Percentiles rank a stretch among this genome's conserved stretches.
phyloP scores from a whole-genome alignment of 2,797 vertebrate genomes.

The Nasua narica region DNA sequence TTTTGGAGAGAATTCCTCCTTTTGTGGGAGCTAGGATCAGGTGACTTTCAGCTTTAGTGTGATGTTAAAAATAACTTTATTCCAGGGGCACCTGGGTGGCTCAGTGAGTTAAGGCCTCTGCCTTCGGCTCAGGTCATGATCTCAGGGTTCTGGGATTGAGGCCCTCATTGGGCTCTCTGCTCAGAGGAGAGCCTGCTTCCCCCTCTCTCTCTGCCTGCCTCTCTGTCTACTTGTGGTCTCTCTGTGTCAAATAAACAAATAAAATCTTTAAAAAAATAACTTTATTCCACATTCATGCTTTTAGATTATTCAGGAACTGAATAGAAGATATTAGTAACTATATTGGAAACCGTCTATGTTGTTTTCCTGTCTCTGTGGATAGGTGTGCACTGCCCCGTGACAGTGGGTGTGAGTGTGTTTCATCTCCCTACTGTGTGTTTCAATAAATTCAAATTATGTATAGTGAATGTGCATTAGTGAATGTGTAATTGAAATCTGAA shows the following conservation, averaged over 20 bases:
- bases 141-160: no score
- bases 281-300: background rate
- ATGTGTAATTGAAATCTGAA: background rate
- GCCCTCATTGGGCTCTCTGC: no score
- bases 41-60: background rate
- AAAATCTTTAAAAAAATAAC: no score
- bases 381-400: background rate
- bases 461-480: background rate
- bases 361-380: background rate
- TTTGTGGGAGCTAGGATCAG: background rate
- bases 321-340: background rate
- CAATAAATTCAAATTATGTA: background rate
- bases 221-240: no score
- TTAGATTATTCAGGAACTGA: conserved; percentile 15
- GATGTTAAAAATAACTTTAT: no score
- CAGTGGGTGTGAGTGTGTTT: background rate
- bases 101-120: no score
- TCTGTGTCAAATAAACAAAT: no score
- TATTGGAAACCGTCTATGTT: background rate
- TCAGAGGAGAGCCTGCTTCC: no score
- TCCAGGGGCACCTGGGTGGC: no score
- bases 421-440: background rate
- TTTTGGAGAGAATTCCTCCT: background rate
- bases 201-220: no score
- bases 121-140: no score